These are phyloP conservation scores for Todus mexicanus DNA, from an alignment of 2,797 vertebrate species.

Conservation along the genomic window DNA sequence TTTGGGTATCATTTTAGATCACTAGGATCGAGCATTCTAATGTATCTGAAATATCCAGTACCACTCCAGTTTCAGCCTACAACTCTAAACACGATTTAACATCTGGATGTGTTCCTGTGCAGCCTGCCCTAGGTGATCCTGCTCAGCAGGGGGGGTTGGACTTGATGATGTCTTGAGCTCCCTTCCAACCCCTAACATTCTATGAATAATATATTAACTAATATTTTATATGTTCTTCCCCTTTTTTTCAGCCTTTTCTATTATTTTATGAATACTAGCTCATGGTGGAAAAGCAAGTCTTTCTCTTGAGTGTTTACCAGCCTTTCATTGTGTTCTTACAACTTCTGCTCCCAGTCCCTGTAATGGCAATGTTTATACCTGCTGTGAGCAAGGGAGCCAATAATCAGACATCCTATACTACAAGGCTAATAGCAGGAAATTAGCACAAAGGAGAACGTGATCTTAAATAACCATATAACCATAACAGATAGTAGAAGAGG, in stretches of 20 bases:
- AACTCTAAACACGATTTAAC: not conserved
- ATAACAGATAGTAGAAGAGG: not conserved
- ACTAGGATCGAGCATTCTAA: not conserved
- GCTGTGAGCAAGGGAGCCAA: not conserved
- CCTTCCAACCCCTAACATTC: no score
- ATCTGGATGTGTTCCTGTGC: no score
- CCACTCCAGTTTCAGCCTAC: not conserved
- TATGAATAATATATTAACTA: not conserved
- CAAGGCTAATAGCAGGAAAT: constrained; percentile 12
- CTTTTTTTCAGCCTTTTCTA: not conserved
- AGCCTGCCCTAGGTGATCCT: no score
- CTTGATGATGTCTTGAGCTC: no score
- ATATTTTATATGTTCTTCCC: not conserved
- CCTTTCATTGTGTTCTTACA: not conserved
- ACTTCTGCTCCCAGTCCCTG: not conserved
- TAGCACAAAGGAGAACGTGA: not conserved
- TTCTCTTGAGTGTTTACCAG: not conserved
- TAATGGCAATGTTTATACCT: not conserved
- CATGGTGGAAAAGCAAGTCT: not conserved
- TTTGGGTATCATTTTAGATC: not conserved
- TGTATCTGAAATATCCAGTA: not conserved
- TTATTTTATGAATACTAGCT: not conserved
- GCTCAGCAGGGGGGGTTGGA: no score
- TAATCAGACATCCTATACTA: not conserved
- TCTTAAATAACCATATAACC: not conserved